A percentile compares a stretch with the other conserved stretches of the same genome.
These are phyloP conservation scores for Indicator indicator DNA, from an alignment of 2,113 vertebrate genomes.

Conservation along the genomic window DNA sequence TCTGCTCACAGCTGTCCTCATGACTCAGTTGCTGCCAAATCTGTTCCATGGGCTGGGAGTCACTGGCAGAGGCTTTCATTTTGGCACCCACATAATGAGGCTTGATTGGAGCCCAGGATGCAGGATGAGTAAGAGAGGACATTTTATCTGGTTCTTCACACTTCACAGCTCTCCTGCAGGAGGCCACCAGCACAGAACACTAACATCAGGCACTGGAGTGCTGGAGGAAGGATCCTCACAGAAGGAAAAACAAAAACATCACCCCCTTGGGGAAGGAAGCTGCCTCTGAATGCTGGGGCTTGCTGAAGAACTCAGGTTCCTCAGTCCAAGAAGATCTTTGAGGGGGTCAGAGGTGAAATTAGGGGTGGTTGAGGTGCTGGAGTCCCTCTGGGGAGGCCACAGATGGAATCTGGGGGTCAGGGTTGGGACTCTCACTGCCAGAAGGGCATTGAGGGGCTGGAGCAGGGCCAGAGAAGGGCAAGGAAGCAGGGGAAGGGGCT, in stretches of 20 bases:
- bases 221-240: neutral
- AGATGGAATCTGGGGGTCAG: too few species aligned
- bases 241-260: neutral
- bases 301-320: neutral
- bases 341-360: too few species aligned
- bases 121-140: conserved; percentile 39
- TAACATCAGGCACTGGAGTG: neutral
- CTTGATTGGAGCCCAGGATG: neutral
- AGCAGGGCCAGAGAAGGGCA: too few species aligned
- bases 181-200: neutral
- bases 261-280: neutral
- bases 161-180: neutral
- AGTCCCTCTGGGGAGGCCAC: too few species aligned
- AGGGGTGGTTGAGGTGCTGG: too few species aligned
- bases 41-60: neutral
- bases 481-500: too few species aligned
- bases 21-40: conserved; percentile 44
- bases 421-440: too few species aligned
- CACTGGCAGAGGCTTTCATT: conserved; percentile 40
- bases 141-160: conserved; percentile 1
- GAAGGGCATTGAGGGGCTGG: too few species aligned
- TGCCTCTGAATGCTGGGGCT: neutral
- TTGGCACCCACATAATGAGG: conserved; percentile 38
- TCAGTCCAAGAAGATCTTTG: too few species aligned
- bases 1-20: conserved; percentile 27